phyloP scores from a whole-genome alignment of 2,113 vertebrate species.

The Hymenochirus boettgeri region DNA sequence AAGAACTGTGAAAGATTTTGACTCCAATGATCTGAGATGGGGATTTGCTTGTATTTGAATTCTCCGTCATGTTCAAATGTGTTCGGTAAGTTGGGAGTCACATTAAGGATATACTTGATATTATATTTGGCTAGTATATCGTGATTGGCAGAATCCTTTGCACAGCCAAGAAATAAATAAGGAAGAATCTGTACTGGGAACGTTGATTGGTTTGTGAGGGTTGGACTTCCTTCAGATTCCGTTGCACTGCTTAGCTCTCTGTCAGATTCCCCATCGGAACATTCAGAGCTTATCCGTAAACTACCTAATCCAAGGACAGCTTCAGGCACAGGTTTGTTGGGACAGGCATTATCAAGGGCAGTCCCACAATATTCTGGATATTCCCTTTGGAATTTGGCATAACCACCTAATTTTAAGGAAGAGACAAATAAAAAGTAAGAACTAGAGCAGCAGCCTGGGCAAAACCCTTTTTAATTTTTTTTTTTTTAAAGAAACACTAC shows the following conservation, averaged over 20 bases:
- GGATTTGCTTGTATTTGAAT: constrained; percentile 99
- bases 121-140: constrained; percentile 93
- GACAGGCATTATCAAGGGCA: constrained; percentile 84
- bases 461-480: too few species aligned
- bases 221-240: constrained; percentile 88
- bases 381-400: constrained; percentile 94
- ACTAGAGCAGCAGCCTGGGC: too few species aligned
- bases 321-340: constrained; percentile 84
- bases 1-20: constrained; percentile 99
- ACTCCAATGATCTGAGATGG: constrained; percentile 99
- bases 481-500: too few species aligned
- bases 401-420: constrained; percentile 75
- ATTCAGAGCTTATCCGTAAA: constrained; percentile 91
- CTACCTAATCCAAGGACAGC: constrained; percentile 89
- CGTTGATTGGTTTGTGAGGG: constrained; percentile 88
- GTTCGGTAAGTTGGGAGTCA: constrained; percentile 97
- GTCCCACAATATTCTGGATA: constrained; percentile 95
- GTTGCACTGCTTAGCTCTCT: constrained; percentile 93
- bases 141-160: constrained; percentile 96
- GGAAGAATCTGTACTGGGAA: constrained; percentile 97
- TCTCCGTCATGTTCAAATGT: constrained; percentile 94
- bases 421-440: constrained; percentile 5
- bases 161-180: constrained; percentile 95
- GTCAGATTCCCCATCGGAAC: constrained; percentile 92
- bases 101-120: constrained; percentile 98